These are phyloP conservation scores for Eumerus sabulonum DNA, from an alignment of 2,888 invertebrate genomes.

Conservation along the genomic window DNA sequence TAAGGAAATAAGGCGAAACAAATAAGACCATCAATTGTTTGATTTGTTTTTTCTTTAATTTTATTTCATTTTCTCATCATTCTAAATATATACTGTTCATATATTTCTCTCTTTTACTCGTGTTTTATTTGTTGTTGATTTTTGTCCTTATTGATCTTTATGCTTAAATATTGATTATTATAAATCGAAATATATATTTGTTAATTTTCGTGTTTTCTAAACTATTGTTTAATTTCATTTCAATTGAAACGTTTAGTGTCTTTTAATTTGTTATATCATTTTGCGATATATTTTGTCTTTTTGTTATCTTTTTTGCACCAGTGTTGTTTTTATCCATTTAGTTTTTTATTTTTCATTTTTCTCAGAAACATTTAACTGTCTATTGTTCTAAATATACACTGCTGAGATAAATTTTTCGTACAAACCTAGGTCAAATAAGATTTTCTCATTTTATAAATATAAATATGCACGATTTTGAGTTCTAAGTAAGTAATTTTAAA, in stretches of 20 bases:
- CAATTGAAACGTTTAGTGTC: too few species aligned
- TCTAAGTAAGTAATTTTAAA: too few species aligned
- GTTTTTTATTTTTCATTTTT: slow-evolving; percentile 24
- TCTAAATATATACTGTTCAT: slow-evolving; percentile 66
- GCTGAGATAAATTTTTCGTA: too few species aligned
- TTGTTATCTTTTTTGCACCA: slow-evolving; percentile 66
- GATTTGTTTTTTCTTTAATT: slow-evolving; percentile 53
- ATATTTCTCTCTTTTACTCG: slow-evolving; percentile 52
- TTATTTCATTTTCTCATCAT: slow-evolving; percentile 66
- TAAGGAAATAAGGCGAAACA: neutral
- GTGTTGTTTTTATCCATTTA: slow-evolving; percentile 67
- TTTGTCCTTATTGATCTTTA: slow-evolving; percentile 58
- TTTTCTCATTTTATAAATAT: too few species aligned
- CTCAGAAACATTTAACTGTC: slow-evolving; percentile 64
- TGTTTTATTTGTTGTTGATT: slow-evolving; percentile 56
- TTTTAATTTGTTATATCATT: slow-evolving; percentile 71
- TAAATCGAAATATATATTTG: slow-evolving; percentile 71
- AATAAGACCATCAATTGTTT: slow-evolving; percentile 1
- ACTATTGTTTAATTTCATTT: slow-evolving; percentile 69
- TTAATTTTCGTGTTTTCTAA: slow-evolving; percentile 69
- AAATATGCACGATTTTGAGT: too few species aligned
- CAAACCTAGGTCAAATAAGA: too few species aligned
- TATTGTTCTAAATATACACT: slow-evolving; percentile 67
- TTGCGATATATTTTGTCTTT: slow-evolving; percentile 72
- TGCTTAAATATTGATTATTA: slow-evolving; percentile 68